Percentiles rank a stretch among this genome's conserved stretches.
These are phyloP conservation scores for Rhaphigaster nebulosa DNA, from an alignment of 2,888 invertebrate species.

Conservation along the genomic window DNA sequence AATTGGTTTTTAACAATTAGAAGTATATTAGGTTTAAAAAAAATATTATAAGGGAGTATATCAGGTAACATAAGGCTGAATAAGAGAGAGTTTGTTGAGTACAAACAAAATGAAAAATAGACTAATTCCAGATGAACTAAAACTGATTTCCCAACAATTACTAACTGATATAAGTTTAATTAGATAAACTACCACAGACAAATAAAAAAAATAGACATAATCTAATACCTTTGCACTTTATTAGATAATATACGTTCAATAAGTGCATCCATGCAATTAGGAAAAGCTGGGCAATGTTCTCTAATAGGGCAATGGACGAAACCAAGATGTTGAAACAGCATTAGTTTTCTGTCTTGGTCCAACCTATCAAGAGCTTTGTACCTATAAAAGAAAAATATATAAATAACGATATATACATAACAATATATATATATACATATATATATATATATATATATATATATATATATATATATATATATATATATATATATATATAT, in stretches of 20 bases:
- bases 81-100: too few species aligned
- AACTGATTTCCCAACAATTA: too few species aligned
- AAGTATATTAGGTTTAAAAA: too few species aligned
- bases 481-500: too few species aligned
- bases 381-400: constrained; percentile 71
- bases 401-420: too few species aligned
- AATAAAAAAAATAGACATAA: background rate
- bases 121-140: background rate
- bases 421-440: too few species aligned
- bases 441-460: too few species aligned
- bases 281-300: constrained; percentile 93
- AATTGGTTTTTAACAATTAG: too few species aligned
- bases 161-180: background rate
- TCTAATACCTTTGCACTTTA: constrained; percentile 74
- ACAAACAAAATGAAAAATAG: too few species aligned
- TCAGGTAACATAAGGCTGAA: too few species aligned
- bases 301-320: constrained; percentile 95
- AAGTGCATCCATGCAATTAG: constrained; percentile 84
- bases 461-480: too few species aligned
- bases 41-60: too few species aligned
- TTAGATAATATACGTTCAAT: constrained; percentile 80
- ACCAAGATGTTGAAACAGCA: constrained; percentile 94
- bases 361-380: constrained; percentile 94
- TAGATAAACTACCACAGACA: background rate
- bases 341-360: constrained; percentile 93